These are phyloP conservation scores for Cerastis rubricosa DNA, from an alignment of 2,888 invertebrate genomes.

Conservation along the genomic window DNA sequence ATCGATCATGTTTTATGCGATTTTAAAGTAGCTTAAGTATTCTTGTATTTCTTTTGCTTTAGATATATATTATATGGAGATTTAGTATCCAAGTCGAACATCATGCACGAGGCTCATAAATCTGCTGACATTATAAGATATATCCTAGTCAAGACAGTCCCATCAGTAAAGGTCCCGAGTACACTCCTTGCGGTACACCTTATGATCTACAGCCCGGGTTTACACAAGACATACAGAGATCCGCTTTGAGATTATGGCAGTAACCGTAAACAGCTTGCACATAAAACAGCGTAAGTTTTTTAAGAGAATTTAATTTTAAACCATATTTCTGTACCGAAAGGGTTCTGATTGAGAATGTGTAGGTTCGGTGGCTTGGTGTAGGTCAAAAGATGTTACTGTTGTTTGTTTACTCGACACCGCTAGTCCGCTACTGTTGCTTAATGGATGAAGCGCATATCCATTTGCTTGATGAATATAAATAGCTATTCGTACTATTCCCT, in stretches of 20 bases:
- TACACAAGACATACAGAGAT: conserved; percentile 71
- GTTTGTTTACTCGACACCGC: conserved; percentile 77
- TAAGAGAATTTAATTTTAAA: conserved; percentile 65
- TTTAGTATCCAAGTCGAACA: conserved; percentile 9
- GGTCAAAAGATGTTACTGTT: conserved; percentile 68
- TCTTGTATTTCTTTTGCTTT: conserved; percentile 21
- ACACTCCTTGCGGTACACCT: conserved; percentile 76
- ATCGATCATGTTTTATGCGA: neutral
- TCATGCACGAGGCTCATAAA: conserved; percentile 40
- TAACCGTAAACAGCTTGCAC: conserved; percentile 60
- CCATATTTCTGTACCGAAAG: conserved; percentile 62
- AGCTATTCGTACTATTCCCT: conserved; percentile 72
- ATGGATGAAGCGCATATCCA: conserved; percentile 79
- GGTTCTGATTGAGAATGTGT: conserved; percentile 41
- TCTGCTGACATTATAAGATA: conserved; percentile 63
- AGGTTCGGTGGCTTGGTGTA: conserved; percentile 60
- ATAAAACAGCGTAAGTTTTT: conserved; percentile 54
- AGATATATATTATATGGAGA: neutral
- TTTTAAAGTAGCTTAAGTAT: conserved; percentile 1
- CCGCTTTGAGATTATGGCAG: conserved; percentile 77
- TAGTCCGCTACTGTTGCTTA: conserved; percentile 84
- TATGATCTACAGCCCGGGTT: conserved; percentile 73
- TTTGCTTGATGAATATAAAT: conserved; percentile 80
- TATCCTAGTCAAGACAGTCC: conserved; percentile 64
- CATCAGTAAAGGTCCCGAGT: conserved; percentile 71